phyloP scores from a whole-genome alignment of 2,888 invertebrate genomes.

The Amblyteles armatorius region DNA sequence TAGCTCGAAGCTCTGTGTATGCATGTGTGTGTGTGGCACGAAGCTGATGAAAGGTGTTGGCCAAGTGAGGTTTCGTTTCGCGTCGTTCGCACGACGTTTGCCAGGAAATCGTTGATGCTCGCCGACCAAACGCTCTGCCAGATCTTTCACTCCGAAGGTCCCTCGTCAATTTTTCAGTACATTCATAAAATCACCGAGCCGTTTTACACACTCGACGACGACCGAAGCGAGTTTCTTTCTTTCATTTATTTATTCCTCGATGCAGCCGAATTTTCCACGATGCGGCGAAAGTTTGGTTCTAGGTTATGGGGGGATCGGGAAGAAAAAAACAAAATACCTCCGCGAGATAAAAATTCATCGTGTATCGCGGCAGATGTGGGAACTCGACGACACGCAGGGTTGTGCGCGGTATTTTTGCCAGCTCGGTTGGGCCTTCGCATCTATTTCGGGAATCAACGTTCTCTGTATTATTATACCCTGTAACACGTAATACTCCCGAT shows the following conservation, averaged over 20 bases:
- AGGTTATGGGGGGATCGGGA: background rate
- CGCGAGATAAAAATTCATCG: conserved; percentile 56
- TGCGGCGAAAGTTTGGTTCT: background rate
- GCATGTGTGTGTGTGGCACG: background rate
- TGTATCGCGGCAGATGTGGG: conserved; percentile 54
- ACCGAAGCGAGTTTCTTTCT: background rate
- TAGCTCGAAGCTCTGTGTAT: background rate
- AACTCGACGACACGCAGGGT: conserved; percentile 56
- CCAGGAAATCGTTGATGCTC: conserved; percentile 32
- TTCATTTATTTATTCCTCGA: background rate
- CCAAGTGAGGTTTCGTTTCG: conserved; percentile 22
- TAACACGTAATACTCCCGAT: conserved; percentile 78
- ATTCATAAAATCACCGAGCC: conserved; percentile 16
- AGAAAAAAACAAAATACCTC: conserved; percentile 30
- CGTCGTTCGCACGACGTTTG: conserved; percentile 1
- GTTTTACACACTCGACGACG: background rate
- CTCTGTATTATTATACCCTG: conserved; percentile 55
- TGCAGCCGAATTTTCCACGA: background rate
- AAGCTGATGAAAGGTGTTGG: background rate
- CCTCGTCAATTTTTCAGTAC: background rate
- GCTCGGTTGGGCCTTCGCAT: conserved; percentile 79
- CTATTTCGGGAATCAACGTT: conserved; percentile 80
- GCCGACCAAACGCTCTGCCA: background rate
- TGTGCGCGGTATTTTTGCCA: conserved; percentile 81
- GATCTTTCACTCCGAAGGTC: conserved; percentile 11